Evolutionary conservation across 2,113 vertebrate species (phyloP), one percentile per base, ranked within the genome.

Genomic region (Pteruthius melanotis): DNA sequence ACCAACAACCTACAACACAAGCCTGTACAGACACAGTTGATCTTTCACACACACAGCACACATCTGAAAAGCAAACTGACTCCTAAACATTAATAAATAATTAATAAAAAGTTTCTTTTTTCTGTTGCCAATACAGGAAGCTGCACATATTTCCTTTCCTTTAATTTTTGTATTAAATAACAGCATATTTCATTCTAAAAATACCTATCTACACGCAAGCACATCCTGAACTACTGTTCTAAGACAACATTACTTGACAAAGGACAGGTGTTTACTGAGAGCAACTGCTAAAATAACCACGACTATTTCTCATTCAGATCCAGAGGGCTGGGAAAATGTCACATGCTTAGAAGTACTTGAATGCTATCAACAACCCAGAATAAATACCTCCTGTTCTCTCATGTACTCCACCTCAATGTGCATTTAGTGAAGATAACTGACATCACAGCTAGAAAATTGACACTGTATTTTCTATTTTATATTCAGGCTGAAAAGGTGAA

Each of bases 401-500:
- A 66, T 1, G 15, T 35, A 50, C 11, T 2, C 9, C 10, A 15
- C 15, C 50, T 53, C 2, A 17, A 1, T 39, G 18, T 2, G n/a
- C 15, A 27, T 19, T 30, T 9, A 22, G 56, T 39, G 65, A 56
- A 68, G 78, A 18, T 6, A 54, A 52, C 27, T 37, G 23, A 19
- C 22, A 66, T 9, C 44, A n/a, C 35, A 72, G 60, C 26, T 49
- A 0, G 4, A 37, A 31, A 37, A 49, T 40, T 52, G 22, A 74
- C 0, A 1, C 2, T 35, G 5, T 8, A 26, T 16, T 80, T 80
- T 76, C 66, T 30, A 37, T 10, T 53, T 77, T 20, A 23, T 4
- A 50, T 6, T 45, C 19, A 30, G 57, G 52, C 47, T 22, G 18
- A 45, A 50, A 33, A 66, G 19, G 14, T 26, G n/a, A 2, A 83